Percentiles rank a stretch among this genome's conserved stretches.
These are phyloP conservation scores for Sterrhoptilus dennistouni DNA, from an alignment of 2,113 vertebrate species.

Conservation along the genomic window DNA sequence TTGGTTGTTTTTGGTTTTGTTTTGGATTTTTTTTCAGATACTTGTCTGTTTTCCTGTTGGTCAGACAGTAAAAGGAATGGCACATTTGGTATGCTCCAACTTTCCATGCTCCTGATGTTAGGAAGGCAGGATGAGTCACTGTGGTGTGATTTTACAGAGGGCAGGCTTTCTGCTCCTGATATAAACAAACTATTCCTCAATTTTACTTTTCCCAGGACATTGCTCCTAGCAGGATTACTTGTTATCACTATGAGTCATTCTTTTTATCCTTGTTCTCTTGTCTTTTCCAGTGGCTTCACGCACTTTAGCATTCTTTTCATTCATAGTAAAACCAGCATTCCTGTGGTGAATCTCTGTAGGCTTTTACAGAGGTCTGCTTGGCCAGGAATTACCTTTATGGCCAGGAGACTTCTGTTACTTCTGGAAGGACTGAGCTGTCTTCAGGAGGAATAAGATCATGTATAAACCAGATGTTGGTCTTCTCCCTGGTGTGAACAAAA, in stretches of 20 bases:
- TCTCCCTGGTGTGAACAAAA: neutral
- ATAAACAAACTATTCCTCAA: neutral
- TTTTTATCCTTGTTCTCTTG: neutral
- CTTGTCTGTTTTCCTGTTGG: neutral
- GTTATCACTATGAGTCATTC: neutral
- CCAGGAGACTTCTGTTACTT: neutral
- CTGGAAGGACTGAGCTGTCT: neutral
- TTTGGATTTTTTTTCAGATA: neutral
- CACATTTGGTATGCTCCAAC: neutral
- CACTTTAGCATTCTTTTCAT: fast-evolving
- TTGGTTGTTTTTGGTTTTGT: neutral
- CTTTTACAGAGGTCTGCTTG: neutral
- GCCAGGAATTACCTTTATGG: neutral
- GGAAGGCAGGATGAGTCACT: neutral
- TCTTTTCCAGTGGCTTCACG: neutral
- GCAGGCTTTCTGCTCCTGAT: neutral
- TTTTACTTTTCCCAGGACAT: neutral
- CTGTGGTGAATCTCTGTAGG: neutral
- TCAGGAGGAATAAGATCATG: neutral
- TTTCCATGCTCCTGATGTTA: neutral
- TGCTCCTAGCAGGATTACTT: neutral
- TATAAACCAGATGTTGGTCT: neutral
- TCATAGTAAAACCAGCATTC: neutral
- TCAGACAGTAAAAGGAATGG: neutral
- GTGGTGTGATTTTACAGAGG: neutral